phyloP scores from a whole-genome alignment of 2,888 invertebrate genomes.

The Standfussiana lucernea region DNA sequence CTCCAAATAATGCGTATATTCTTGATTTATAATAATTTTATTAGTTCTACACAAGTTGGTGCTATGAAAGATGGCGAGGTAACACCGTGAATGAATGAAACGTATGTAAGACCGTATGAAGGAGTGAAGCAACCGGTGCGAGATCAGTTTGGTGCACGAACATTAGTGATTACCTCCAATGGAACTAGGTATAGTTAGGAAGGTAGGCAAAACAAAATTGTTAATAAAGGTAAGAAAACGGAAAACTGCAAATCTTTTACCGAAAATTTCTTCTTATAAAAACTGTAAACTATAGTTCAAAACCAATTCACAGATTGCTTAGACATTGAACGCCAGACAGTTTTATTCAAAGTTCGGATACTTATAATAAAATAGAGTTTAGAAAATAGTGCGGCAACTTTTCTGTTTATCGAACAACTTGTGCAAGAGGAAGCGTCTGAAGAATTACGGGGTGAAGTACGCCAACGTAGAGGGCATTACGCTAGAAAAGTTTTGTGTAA shows the following conservation, averaged over 20 bases:
- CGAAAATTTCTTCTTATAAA: neutral
- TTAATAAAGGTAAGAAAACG: neutral
- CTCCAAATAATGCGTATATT: no score
- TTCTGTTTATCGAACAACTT: conserved; percentile 82
- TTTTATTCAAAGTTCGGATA: conserved; percentile 43
- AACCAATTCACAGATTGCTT: neutral
- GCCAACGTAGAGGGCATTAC: conserved; percentile 83
- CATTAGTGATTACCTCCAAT: neutral
- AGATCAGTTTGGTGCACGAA: no score
- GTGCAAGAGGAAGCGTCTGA: conserved; percentile 80
- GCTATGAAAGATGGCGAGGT: no score
- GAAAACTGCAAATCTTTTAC: neutral
- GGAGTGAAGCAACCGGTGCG: no score
- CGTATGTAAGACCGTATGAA: no score
- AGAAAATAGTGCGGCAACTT: conserved; percentile 69
- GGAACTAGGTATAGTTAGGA: neutral
- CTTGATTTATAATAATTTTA: no score
- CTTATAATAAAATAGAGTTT: conserved; percentile 61
- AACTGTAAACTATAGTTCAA: conserved; percentile 19
- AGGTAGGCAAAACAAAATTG: neutral
- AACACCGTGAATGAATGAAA: no score
- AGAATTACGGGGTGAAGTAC: conserved; percentile 84
- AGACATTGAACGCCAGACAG: conserved; percentile 21
- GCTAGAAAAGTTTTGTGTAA: conserved; percentile 88
- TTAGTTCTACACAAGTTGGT: no score